phyloP scores from a whole-genome alignment of 2,797 vertebrate species.

The Glossophaga mutica region DNA sequence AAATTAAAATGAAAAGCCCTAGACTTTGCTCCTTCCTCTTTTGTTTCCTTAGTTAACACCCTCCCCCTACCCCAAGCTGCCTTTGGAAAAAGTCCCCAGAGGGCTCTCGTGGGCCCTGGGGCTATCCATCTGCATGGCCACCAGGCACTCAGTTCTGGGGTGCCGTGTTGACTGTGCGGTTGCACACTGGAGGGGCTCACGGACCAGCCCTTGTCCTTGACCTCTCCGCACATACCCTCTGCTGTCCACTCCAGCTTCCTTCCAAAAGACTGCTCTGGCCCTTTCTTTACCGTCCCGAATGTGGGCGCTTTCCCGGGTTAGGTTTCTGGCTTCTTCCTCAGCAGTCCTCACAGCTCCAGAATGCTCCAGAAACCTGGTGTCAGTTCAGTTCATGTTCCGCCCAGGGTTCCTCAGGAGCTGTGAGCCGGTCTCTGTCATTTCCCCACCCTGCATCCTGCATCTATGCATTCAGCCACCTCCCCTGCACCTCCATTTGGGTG shows the following conservation, averaged over 20 bases:
- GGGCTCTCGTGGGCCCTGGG: neutral
- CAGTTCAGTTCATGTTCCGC: neutral
- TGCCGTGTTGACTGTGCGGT: neutral
- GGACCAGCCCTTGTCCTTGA: neutral
- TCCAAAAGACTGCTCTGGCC: neutral
- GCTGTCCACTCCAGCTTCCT: neutral
- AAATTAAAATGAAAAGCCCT: neutral
- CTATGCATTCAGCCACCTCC: neutral
- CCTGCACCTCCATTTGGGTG: neutral
- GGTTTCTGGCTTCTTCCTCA: neutral
- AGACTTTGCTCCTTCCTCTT: neutral
- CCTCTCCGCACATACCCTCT: neutral
- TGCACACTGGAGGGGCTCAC: neutral
- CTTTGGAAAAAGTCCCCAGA: neutral
- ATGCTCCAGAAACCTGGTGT: neutral
- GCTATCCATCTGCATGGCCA: neutral
- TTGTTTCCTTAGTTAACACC: neutral
- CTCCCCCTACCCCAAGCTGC: neutral
- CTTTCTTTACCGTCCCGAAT: neutral
- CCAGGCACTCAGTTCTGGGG: neutral
- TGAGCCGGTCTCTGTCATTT: neutral
- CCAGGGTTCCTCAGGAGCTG: neutral
- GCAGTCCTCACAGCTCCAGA: neutral
- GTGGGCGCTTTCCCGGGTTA: neutral
- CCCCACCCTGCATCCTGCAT: neutral